These are phyloP conservation scores for Spea bombifrons DNA, from an alignment of 2,113 vertebrate species.

Conservation along the genomic window DNA sequence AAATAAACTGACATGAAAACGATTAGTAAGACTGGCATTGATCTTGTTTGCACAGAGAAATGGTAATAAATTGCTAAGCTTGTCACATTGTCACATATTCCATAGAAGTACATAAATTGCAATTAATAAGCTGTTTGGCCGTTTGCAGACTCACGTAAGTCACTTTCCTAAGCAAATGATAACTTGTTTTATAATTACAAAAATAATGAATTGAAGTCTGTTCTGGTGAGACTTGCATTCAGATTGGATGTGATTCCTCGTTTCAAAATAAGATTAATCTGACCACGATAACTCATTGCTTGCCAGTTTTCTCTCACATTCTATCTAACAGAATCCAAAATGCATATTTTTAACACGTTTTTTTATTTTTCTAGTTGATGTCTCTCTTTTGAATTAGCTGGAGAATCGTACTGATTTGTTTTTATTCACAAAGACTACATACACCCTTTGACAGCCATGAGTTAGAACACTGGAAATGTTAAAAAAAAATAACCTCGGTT, in stretches of 20 bases:
- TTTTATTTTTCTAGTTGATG: too few relatives aligned
- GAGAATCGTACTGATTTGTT: too few relatives aligned
- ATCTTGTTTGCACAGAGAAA: background rate
- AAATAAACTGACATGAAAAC: too few relatives aligned
- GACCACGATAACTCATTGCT: background rate
- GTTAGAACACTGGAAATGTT: too few relatives aligned
- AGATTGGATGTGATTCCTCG: background rate
- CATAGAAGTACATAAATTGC: background rate
- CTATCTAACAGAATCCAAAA: too few relatives aligned
- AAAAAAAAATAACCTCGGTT: too few relatives aligned
- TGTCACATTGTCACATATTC: background rate
- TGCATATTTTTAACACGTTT: too few relatives aligned
- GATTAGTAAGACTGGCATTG: background rate
- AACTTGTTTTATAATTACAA: background rate
- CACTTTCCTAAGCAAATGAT: slow-evolving; percentile 4
- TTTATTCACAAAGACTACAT: too few relatives aligned
- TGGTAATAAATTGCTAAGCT: background rate
- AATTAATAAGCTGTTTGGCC: background rate
- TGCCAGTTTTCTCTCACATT: background rate
- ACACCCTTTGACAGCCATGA: too few relatives aligned
- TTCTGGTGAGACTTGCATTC: background rate
- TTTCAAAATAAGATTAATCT: background rate
- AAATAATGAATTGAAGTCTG: background rate
- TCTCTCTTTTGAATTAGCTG: too few relatives aligned
- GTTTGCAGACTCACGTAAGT: background rate